Conservation (phyloP, 2,888 invertebrate genomes). For the Archips crataeganus region DNA sequence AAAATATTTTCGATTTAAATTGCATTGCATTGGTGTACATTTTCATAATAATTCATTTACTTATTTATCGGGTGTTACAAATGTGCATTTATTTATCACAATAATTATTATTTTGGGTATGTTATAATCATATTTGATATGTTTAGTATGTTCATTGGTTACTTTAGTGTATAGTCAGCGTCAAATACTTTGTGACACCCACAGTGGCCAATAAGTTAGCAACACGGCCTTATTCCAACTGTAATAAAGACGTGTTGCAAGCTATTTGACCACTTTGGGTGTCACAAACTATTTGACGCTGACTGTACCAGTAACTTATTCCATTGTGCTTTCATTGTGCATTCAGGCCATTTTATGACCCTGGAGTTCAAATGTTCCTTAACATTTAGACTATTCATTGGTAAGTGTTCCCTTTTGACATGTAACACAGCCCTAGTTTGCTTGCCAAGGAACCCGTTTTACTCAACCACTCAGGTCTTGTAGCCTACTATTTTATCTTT, state of each 20-base stretch:
- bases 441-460: background rate
- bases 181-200: too few relatives aligned
- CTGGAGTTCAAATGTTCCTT: background rate
- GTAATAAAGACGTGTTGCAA: too few relatives aligned
- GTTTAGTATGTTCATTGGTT: too few relatives aligned
- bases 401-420: background rate
- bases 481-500: background rate
- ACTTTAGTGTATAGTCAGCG: too few relatives aligned
- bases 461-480: background rate
- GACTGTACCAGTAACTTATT: background rate
- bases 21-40: constrained; percentile 26
- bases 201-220: too few relatives aligned
- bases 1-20: constrained; percentile 21
- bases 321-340: background rate
- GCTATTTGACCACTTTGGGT: too few relatives aligned
- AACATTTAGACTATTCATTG: background rate
- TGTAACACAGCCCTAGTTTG: background rate
- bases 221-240: too few relatives aligned
- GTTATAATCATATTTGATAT: background rate
- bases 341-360: background rate
- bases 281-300: too few relatives aligned
- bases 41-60: constrained; percentile 15
- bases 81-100: constrained; percentile 31
- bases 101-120: background rate
- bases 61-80: constrained; percentile 22